A percentile compares a stretch with the other conserved stretches of the same genome.
phyloP scores from a whole-genome alignment of 2,888 invertebrate genomes.

The Dicroscelio sp. region DNA sequence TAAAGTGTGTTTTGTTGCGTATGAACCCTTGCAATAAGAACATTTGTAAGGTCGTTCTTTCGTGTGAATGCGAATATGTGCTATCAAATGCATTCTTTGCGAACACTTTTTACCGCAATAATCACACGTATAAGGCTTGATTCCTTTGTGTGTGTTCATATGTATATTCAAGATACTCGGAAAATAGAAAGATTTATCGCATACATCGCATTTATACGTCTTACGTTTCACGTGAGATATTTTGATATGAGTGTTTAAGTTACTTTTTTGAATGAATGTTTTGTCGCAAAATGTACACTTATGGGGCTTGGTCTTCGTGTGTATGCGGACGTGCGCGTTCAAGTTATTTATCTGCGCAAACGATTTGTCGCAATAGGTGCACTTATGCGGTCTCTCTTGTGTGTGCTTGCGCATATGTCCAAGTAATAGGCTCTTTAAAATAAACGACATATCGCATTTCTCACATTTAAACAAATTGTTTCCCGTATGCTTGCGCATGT shows the following conservation, averaged over 20 bases:
- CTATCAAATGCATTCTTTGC: too few relatives aligned
- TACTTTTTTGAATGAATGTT: not conserved
- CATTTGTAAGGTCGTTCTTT: not conserved
- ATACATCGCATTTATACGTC: too few relatives aligned
- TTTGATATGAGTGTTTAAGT: not conserved
- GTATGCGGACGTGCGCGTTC: not conserved
- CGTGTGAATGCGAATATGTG: too few relatives aligned
- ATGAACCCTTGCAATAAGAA: not conserved
- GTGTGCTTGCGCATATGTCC: not conserved
- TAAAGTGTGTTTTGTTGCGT: not conserved
- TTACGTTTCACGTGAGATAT: not conserved
- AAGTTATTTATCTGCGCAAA: not conserved
- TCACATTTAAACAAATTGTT: too few relatives aligned
- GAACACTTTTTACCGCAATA: too few relatives aligned
- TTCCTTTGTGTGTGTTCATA: too few relatives aligned
- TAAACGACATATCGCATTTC: too few relatives aligned
- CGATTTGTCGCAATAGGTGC: not conserved
- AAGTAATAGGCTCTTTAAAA: not conserved
- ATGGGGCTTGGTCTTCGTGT: not conserved
- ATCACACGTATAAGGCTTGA: too few relatives aligned
- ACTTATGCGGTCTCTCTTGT: not conserved
- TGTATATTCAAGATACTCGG: too few relatives aligned
- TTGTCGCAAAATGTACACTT: not conserved
- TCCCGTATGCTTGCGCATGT: too few relatives aligned
- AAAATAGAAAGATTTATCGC: too few relatives aligned